A percentile compares a stretch with the other conserved stretches of the same genome.
phyloP scores from a whole-genome alignment of 2,113 vertebrate species.

The Elanoides forficatus region DNA sequence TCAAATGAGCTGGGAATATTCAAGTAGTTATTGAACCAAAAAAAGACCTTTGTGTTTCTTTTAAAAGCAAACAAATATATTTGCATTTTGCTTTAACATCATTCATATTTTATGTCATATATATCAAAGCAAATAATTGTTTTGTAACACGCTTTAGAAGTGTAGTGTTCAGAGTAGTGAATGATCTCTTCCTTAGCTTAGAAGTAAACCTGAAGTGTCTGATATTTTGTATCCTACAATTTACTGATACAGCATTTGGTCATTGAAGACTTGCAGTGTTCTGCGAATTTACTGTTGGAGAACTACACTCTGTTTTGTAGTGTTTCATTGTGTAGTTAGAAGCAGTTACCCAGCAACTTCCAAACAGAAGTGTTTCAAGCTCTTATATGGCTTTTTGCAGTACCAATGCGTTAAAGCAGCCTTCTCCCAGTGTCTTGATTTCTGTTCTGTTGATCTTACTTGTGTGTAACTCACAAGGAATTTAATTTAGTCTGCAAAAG shows the following conservation, averaged over 20 bases:
- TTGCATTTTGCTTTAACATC: background rate
- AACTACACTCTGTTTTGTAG: background rate
- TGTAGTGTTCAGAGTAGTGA: background rate
- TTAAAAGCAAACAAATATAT: background rate
- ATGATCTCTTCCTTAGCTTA: background rate
- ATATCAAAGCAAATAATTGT: background rate
- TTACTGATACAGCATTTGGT: background rate
- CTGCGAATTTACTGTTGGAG: background rate
- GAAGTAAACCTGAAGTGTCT: background rate
- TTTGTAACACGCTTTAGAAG: background rate
- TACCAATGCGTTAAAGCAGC: background rate
- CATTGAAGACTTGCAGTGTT: background rate
- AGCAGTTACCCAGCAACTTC: conserved; percentile 27
- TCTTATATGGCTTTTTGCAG: background rate
- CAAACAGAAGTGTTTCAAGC: background rate
- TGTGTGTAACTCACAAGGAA: background rate
- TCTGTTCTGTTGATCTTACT: background rate
- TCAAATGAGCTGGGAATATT: background rate
- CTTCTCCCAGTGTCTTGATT: background rate
- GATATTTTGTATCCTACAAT: background rate
- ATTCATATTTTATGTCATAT: background rate
- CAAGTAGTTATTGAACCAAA: background rate
- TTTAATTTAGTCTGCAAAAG: background rate
- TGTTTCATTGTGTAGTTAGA: background rate
- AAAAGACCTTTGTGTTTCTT: background rate